Conservation (phyloP, 1,140 invertebrate genomes). For the Coptotermes formosanus region DNA sequence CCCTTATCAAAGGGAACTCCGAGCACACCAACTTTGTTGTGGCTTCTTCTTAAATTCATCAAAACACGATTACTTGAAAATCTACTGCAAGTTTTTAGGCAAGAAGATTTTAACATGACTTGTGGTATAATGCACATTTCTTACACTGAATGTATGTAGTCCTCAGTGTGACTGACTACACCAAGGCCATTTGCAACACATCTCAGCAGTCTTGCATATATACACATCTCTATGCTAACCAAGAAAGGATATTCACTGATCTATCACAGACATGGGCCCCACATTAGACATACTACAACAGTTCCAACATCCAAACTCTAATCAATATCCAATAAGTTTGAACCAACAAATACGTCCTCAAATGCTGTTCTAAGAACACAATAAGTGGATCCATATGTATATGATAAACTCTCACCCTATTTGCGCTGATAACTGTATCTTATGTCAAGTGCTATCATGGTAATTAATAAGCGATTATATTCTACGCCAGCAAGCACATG, state of each 20-base stretch:
- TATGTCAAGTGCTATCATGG: not conserved
- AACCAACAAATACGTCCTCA: not conserved
- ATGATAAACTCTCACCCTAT: not conserved
- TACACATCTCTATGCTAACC: no score
- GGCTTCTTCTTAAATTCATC: constrained; percentile 36
- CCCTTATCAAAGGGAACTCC: constrained; percentile 76
- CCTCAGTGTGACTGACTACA: no score
- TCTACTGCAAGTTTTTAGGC: not conserved
- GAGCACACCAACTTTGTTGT: constrained; percentile 60
- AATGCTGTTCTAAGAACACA: not conserved
- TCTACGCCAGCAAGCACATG: not conserved
- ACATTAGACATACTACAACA: no score
- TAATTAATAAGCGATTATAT: not conserved
- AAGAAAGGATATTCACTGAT: no score
- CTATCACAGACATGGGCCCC: no score
- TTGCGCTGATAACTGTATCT: not conserved
- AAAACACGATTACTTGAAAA: constrained; percentile 3
- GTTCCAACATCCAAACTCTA: no score
- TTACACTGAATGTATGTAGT: no score
- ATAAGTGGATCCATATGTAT: not conserved
- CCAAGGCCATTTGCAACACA: no score
- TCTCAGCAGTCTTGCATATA: no score
- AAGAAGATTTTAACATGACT: not conserved
- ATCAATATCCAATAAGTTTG: no score
- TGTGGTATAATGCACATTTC: no score